phyloP scores from a whole-genome alignment of 1,140 invertebrate genomes.

The Eupristina koningsbergeri region DNA sequence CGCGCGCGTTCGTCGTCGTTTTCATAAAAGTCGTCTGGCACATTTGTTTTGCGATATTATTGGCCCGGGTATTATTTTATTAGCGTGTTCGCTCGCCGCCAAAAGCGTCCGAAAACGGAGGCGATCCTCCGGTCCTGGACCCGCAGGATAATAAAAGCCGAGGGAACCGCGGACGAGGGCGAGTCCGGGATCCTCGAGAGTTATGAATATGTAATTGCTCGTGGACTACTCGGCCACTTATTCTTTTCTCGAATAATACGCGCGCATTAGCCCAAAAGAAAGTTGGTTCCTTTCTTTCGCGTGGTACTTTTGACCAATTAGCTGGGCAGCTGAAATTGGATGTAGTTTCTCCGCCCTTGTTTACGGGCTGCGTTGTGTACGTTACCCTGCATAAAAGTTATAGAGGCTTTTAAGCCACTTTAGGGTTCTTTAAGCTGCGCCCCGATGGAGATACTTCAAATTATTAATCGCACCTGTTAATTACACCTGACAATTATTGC shows the following conservation, averaged over 20 bases:
- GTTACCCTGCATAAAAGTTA: too few species aligned
- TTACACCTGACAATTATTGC: neutral
- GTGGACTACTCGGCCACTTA: neutral
- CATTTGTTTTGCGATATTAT: slow-evolving; percentile 68
- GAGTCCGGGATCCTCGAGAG: slow-evolving; percentile 1
- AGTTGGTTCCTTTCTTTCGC: neutral
- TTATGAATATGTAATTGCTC: slow-evolving; percentile 48
- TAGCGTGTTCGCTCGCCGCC: slow-evolving; percentile 58
- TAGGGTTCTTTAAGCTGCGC: too few species aligned
- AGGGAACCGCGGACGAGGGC: neutral
- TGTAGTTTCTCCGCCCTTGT: neutral
- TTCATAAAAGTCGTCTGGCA: slow-evolving; percentile 70
- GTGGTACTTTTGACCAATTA: neutral
- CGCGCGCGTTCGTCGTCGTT: slow-evolving; percentile 58
- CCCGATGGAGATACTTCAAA: too few species aligned
- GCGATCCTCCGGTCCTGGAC: slow-evolving; percentile 26
- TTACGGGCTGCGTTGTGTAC: neutral
- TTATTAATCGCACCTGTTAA: neutral
- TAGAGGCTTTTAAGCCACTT: neutral
- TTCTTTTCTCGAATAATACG: slow-evolving; percentile 1
- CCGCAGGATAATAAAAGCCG: slow-evolving; percentile 27
- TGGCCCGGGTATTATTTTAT: slow-evolving; percentile 64
- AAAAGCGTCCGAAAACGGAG: slow-evolving; percentile 41
- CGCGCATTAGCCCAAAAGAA: neutral
- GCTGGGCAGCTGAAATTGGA: neutral